Evolutionary conservation across 2,888 invertebrate genomes (phyloP).

Genomic region (Hypena proboscidalis): DNA sequence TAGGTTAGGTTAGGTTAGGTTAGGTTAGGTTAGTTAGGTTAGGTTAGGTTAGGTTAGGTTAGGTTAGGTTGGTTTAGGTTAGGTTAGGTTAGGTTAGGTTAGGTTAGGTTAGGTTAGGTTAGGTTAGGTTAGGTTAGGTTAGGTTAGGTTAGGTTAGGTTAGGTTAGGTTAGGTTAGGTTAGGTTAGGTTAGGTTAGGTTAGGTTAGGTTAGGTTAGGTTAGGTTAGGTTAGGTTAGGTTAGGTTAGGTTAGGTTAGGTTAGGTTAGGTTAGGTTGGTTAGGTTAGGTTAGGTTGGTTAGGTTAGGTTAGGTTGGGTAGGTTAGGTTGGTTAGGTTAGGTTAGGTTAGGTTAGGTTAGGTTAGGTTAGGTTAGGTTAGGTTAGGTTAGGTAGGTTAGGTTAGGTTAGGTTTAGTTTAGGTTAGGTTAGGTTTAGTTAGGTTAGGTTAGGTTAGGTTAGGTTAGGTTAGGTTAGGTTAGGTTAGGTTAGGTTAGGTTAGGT

Average conservation of each 20-base stretch:
- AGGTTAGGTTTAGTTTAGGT: conserved; percentile 15
- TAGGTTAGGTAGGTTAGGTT: conserved; percentile 18
- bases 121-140: conserved; percentile 9
- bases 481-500: conserved; percentile 17
- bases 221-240: conserved; percentile 19
- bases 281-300: conserved; percentile 1
- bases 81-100: conserved; percentile 25
- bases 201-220: conserved; percentile 28
- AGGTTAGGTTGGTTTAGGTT: conserved; percentile 26
- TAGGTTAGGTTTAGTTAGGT: conserved; percentile 17
- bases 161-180: conserved; percentile 19
- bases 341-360: conserved; percentile 11
- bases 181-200: conserved; percentile 25
- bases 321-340: conserved; percentile 2
- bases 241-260: conserved; percentile 23
- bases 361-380: conserved; percentile 18
- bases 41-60: conserved; percentile 23
- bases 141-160: conserved; percentile 17
- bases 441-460: conserved; percentile 10
- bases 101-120: conserved; percentile 20
- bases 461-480: conserved; percentile 10
- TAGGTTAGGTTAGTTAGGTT: conserved; percentile 27
- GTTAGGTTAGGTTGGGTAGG: conserved; percentile 1
- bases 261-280: conserved; percentile 21
- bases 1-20: conserved; percentile 24